phyloP scores from a whole-genome alignment of 2,113 vertebrate genomes.

The Ovibos moschatus region DNA sequence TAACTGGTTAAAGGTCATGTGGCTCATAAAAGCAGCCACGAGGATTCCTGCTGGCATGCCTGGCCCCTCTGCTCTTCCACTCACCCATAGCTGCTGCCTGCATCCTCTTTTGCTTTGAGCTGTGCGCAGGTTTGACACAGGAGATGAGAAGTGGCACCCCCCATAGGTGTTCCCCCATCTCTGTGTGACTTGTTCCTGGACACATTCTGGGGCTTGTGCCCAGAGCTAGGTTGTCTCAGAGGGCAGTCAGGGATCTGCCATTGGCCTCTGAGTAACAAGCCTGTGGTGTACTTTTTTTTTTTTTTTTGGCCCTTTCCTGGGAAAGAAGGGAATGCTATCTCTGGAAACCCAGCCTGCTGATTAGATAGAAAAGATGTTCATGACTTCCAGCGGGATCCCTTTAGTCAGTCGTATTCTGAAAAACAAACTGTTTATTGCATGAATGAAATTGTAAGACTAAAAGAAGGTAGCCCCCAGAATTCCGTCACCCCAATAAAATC shows the following conservation, averaged over 20 bases:
- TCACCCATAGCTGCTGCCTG: not conserved
- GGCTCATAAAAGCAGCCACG: not conserved
- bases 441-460: not conserved
- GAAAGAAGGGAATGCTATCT: not conserved
- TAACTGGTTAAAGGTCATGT: not conserved
- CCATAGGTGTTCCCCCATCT: not conserved
- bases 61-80: not conserved
- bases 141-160: not conserved
- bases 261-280: not conserved
- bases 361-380: not conserved
- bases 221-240: not conserved
- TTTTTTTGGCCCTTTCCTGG: not conserved
- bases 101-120: not conserved
- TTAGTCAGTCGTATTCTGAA: not conserved
- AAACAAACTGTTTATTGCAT: not conserved
- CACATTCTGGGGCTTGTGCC: not conserved
- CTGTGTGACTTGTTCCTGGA: not conserved
- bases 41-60: not conserved
- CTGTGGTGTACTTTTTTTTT: not conserved
- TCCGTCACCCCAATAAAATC: not conserved
- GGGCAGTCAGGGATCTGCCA: not conserved
- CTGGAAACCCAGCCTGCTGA: not conserved
- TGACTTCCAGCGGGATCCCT: not conserved
- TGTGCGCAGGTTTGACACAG: no score
- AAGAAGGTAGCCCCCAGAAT: not conserved